These are phyloP conservation scores for Ciconia nigra DNA, from an alignment of 2,797 vertebrate genomes.

Conservation along the genomic window DNA sequence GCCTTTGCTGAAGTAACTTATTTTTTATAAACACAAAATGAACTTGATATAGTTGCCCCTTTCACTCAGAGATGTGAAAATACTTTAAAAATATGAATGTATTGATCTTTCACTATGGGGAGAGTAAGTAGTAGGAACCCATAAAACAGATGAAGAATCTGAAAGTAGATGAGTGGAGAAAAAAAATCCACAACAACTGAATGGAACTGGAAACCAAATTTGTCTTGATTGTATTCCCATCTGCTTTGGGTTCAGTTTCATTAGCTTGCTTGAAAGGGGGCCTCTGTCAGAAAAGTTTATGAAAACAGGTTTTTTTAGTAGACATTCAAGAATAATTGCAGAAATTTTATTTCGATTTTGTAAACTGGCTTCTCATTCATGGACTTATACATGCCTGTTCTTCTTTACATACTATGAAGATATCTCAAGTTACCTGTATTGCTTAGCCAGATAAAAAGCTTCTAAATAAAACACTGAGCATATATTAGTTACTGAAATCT, in stretches of 20 bases:
- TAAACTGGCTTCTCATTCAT: not conserved
- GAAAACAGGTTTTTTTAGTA: not conserved
- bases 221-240: conserved; percentile 58
- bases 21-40: conserved; percentile 20
- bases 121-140: conserved; percentile 7
- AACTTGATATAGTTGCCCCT: conserved; percentile 34
- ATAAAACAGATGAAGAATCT: conserved; percentile 36
- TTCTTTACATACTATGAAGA: not conserved
- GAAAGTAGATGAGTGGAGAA: conserved; percentile 1
- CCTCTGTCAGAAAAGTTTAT: conserved; percentile 9
- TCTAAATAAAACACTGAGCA: not conserved
- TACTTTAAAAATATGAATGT: conserved; percentile 56
- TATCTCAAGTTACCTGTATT: not conserved
- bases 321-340: not conserved
- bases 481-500: not conserved
- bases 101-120: conserved; percentile 46
- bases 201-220: conserved; percentile 44
- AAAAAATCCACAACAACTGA: conserved; percentile 16
- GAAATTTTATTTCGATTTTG: not conserved
- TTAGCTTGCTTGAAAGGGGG: conserved; percentile 23
- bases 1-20: not conserved
- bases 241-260: conserved; percentile 44
- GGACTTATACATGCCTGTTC: not conserved
- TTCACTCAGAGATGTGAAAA: conserved; percentile 55
- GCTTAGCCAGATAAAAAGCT: not conserved